phyloP scores from a whole-genome alignment of 2,888 invertebrate genomes.

The Pristionchus arcanus region DNA sequence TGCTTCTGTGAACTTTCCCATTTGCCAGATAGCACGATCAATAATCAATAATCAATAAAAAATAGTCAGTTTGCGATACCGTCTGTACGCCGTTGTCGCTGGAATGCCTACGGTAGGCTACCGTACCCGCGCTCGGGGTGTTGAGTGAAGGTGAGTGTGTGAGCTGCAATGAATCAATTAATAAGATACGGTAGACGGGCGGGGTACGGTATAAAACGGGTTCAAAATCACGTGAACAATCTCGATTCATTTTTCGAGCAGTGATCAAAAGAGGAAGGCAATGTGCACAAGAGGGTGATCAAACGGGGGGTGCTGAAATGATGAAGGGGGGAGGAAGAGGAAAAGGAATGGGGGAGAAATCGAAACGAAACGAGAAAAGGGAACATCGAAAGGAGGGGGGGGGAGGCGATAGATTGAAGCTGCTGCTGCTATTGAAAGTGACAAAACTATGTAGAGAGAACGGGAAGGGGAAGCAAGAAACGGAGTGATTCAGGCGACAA shows the following conservation, averaged over 20 bases:
- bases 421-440: conserved; percentile 35
- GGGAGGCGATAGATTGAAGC: conserved; percentile 24
- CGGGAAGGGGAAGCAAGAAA: background rate
- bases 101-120: conserved; percentile 19
- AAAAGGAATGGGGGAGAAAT: background rate
- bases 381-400: background rate
- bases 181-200: background rate
- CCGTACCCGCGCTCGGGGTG: background rate
- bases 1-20: background rate
- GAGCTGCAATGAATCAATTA: conserved; percentile 20
- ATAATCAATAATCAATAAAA: background rate
- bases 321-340: background rate
- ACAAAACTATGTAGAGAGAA: conserved; percentile 16
- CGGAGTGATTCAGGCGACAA: conserved; percentile 16
- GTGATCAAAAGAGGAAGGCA: conserved; percentile 40
- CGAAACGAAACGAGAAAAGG: conserved; percentile 27
- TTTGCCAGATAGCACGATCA: background rate
- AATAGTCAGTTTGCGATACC: background rate
- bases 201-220: background rate
- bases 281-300: background rate
- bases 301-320: background rate
- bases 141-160: conserved; percentile 1
- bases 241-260: conserved; percentile 24
- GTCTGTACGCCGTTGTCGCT: conserved; percentile 22
- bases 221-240: background rate